Percentiles rank a stretch among this genome's conserved stretches.
Evolutionary conservation across 2,797 vertebrate genomes (phyloP).

Genomic region (Etheostoma nigrum): DNA sequence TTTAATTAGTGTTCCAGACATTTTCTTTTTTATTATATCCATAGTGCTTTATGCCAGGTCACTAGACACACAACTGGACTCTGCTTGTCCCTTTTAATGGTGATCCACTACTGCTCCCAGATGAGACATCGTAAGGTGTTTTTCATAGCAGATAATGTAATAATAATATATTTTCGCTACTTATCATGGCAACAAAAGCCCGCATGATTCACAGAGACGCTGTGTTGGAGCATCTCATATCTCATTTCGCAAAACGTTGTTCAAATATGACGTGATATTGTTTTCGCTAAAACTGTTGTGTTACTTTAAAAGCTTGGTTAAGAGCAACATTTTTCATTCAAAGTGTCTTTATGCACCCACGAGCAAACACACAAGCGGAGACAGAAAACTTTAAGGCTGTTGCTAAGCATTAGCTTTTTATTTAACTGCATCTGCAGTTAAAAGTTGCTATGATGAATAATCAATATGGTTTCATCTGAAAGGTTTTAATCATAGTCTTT

Average conservation of each 20-base stretch:
- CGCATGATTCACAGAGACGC: neutral
- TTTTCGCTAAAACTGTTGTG: neutral
- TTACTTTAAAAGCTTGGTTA: neutral
- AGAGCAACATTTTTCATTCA: neutral
- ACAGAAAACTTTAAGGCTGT: neutral
- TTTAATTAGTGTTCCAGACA: neutral
- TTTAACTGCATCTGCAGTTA: neutral
- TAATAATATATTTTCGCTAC: neutral
- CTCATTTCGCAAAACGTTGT: neutral
- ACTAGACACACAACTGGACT: neutral
- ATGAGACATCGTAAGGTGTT: too few species aligned
- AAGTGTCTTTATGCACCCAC: neutral
- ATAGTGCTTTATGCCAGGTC: neutral
- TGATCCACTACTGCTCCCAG: neutral
- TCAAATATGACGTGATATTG: neutral
- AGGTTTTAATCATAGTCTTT: neutral
- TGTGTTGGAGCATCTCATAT: neutral
- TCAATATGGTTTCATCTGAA: constrained; percentile 9
- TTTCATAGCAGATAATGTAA: neutral
- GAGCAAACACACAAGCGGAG: neutral
- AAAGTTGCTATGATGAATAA: constrained; percentile 9
- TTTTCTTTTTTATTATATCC: neutral
- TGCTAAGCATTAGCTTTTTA: neutral
- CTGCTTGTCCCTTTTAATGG: neutral
- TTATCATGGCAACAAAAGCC: constrained; percentile 14